These are phyloP conservation scores for Lithophane socia DNA, from an alignment of 2,888 invertebrate species.

Conservation along the genomic window DNA sequence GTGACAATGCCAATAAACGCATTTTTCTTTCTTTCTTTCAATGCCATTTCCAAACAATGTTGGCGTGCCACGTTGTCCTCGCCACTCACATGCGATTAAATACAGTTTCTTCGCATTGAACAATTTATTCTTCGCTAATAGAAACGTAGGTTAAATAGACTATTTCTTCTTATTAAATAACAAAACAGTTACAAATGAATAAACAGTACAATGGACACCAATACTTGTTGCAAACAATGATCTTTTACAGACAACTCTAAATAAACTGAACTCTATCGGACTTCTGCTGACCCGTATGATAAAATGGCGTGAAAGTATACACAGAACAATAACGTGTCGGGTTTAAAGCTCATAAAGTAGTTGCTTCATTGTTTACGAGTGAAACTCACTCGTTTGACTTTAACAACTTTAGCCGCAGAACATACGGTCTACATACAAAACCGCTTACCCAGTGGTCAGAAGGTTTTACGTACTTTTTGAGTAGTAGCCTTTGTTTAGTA, in stretches of 20 bases:
- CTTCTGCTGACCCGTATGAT: slow-evolving; percentile 12
- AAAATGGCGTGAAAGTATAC: slow-evolving; percentile 34
- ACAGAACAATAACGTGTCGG: slow-evolving; percentile 38
- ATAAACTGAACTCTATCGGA: not conserved
- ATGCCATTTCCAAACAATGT: too few species aligned
- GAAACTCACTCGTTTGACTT: slow-evolving; percentile 45
- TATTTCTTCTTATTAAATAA: too few species aligned
- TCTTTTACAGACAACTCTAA: not conserved
- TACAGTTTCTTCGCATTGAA: too few species aligned
- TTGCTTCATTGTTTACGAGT: slow-evolving; percentile 60
- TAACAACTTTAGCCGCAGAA: slow-evolving; percentile 49
- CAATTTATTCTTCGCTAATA: too few species aligned
- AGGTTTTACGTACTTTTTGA: slow-evolving; percentile 27
- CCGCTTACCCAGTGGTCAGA: slow-evolving; percentile 21
- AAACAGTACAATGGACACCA: too few species aligned
- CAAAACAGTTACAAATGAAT: too few species aligned
- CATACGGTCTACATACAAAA: slow-evolving; percentile 15
- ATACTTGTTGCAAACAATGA: not conserved
- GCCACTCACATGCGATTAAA: too few species aligned
- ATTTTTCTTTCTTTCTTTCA: too few species aligned
- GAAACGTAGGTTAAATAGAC: too few species aligned
- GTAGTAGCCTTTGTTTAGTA: slow-evolving; percentile 5
- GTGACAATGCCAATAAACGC: too few species aligned
- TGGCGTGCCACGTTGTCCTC: too few species aligned
- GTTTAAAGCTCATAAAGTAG: slow-evolving; percentile 61